Conservation (phyloP, 1,140 invertebrate species). For the Akabosia matsudoensis region DNA sequence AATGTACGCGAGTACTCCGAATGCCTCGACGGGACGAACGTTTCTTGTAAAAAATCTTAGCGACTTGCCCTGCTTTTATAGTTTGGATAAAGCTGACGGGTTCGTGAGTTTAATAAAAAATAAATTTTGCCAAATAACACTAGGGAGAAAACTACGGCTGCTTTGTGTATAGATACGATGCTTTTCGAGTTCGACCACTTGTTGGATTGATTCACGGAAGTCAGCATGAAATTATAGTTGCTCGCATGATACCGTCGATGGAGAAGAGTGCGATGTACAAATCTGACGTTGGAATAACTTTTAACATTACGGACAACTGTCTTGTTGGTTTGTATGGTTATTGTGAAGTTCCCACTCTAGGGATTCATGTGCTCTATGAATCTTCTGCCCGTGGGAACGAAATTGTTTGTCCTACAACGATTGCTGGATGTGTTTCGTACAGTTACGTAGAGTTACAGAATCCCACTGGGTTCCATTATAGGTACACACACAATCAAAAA, state of each 20-base stretch:
- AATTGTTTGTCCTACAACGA: neutral
- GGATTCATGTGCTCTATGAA: neutral
- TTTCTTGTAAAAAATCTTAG: conserved; percentile 8
- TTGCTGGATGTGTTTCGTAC: neutral
- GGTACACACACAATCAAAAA: neutral
- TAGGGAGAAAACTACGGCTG: neutral
- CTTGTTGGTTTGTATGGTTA: neutral
- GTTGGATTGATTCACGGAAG: neutral
- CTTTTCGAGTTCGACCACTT: neutral
- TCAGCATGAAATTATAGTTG: neutral
- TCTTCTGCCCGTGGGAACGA: neutral
- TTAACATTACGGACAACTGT: neutral
- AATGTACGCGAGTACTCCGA: conserved; percentile 4
- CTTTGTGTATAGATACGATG: neutral
- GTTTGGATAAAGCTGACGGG: neutral
- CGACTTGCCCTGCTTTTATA: conserved; percentile 1
- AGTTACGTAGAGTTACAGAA: neutral
- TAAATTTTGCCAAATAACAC: neutral
- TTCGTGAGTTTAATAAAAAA: neutral
- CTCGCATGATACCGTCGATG: neutral
- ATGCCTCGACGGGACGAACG: neutral
- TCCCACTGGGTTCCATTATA: conserved; percentile 1
- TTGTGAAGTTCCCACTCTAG: neutral
- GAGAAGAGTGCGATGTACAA: neutral
- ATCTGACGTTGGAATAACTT: neutral